Evolutionary conservation across 2,888 invertebrate genomes (phyloP).

Genomic region (Diabrotica balteata): DNA sequence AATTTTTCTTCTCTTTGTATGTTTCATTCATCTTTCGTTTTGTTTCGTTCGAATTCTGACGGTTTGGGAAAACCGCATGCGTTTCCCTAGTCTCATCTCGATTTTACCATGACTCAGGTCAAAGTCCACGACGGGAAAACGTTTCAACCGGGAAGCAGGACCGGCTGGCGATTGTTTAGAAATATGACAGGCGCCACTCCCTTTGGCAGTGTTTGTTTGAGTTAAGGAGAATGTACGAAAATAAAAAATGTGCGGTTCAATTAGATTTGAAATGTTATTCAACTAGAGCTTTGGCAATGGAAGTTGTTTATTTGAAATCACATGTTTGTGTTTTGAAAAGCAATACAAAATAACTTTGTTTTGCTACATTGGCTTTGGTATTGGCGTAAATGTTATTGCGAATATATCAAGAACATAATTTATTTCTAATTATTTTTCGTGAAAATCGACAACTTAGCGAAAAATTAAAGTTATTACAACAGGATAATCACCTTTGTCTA

Average conservation of each 20-base stretch:
- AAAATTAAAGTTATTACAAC: no score
- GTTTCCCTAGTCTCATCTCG: background rate
- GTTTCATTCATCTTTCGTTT: background rate
- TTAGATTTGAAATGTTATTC: conserved; percentile 1
- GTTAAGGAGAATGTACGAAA: background rate
- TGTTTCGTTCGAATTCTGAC: conserved; percentile 8
- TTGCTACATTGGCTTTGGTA: background rate
- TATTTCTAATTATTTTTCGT: no score
- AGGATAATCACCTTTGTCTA: no score
- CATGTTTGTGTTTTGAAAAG: conserved; percentile 7
- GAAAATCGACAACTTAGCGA: no score
- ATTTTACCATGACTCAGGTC: conserved; percentile 22
- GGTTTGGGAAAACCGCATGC: conserved; percentile 21
- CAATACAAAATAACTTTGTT: conserved; percentile 1
- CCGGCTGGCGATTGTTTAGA: background rate
- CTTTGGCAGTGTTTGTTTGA: background rate
- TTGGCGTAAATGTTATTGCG: no score
- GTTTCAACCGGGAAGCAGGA: conserved; percentile 4
- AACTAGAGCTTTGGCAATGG: conserved; percentile 1
- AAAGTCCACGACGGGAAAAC: conserved; percentile 17
- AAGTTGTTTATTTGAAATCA: background rate
- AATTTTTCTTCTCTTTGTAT: conserved; percentile 9
- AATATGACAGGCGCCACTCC: background rate
- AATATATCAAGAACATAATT: no score
- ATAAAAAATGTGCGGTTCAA: background rate